These are phyloP conservation scores for Muscicapa striata DNA, from an alignment of 2,797 vertebrate genomes.

Conservation along the genomic window DNA sequence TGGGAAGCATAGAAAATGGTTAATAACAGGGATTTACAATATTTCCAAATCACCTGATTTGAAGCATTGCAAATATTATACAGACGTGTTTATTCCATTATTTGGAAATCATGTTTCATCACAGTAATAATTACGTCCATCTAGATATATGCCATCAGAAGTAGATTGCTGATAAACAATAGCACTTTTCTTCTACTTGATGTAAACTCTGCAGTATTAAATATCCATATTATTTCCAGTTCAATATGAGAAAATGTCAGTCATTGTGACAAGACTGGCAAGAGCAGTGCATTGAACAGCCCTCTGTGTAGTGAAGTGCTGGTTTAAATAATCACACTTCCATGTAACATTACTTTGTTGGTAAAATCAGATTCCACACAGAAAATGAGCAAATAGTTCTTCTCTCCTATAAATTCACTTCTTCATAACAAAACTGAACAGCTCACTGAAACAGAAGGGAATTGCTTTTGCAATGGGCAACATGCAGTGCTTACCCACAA, in stretches of 20 bases:
- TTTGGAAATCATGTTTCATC: conserved; percentile 74
- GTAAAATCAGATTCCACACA: conserved; percentile 69
- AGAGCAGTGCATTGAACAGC: conserved; percentile 61
- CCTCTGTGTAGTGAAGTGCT: conserved; percentile 64
- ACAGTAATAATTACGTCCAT: conserved; percentile 75
- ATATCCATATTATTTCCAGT: conserved; percentile 84
- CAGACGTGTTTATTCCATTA: conserved; percentile 72
- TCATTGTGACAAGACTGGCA: conserved; percentile 77
- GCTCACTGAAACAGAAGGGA: conserved; percentile 45
- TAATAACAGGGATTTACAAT: conserved; percentile 68
- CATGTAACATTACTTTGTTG: conserved; percentile 71
- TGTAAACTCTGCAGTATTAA: conserved; percentile 77
- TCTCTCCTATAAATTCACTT: conserved; percentile 46
- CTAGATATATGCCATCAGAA: conserved; percentile 72
- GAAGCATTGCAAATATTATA: conserved; percentile 67
- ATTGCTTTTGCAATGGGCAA: conserved; percentile 23
- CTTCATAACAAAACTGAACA: conserved; percentile 49
- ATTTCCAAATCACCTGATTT: conserved; percentile 64
- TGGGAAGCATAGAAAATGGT: conserved; percentile 66
- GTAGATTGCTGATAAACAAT: conserved; percentile 80
- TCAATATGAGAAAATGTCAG: conserved; percentile 82
- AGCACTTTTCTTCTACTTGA: conserved; percentile 76
- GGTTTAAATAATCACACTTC: conserved; percentile 72
- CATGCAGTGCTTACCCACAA: not conserved
- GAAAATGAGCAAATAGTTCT: conserved; percentile 58